Evolutionary conservation across 2,888 invertebrate genomes (phyloP).

Genomic region (Chirona hameri): DNA sequence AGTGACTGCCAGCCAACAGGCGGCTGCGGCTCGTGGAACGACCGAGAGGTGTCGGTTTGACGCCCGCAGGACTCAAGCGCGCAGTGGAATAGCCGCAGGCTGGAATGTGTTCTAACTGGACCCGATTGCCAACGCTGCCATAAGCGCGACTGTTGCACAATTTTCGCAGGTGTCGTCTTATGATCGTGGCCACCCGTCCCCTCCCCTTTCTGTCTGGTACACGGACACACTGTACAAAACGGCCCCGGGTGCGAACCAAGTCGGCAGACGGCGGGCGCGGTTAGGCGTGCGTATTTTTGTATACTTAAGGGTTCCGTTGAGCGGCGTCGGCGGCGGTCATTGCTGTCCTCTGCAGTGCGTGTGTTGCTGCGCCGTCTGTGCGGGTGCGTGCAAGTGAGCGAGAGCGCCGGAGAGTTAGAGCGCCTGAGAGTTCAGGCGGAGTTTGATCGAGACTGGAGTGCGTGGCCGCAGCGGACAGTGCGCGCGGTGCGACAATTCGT

Average conservation of each 20-base stretch:
- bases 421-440: too few relatives aligned
- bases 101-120: not conserved
- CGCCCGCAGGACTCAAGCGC: not conserved
- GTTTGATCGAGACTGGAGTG: too few relatives aligned
- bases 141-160: too few relatives aligned
- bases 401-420: not conserved
- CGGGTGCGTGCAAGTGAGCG: not conserved
- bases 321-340: not conserved
- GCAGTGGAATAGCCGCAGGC: not conserved
- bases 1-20: not conserved
- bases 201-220: too few relatives aligned
- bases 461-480: too few relatives aligned
- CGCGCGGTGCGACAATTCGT: too few relatives aligned
- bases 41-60: not conserved
- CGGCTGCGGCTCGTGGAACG: not conserved
- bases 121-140: too few relatives aligned
- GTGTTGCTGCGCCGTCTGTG: not conserved
- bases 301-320: not conserved
- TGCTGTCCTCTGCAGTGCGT: not conserved
- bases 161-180: too few relatives aligned
- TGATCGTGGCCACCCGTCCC: too few relatives aligned
- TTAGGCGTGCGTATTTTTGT: not conserved
- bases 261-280: not conserved
- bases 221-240: slow-evolving; percentile 3
- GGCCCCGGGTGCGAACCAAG: not conserved